Evolutionary conservation across 2,888 invertebrate species (phyloP).

Genomic region (Nudaria mundana): DNA sequence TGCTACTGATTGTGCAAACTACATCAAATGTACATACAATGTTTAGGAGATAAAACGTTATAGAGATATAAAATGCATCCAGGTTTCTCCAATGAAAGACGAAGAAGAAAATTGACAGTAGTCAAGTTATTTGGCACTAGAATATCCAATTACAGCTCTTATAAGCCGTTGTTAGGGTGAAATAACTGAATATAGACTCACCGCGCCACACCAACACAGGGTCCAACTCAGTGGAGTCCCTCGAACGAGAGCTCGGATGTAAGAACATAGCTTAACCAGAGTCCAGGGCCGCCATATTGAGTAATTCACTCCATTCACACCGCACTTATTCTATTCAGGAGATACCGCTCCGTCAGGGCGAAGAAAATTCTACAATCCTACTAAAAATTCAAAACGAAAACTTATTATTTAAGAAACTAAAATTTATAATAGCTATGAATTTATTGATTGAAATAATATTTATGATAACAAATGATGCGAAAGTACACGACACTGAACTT

Average conservation of each 20-base stretch:
- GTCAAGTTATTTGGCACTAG: too few species aligned
- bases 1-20: too few species aligned
- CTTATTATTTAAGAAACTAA: constrained; percentile 4
- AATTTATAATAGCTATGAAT: not conserved
- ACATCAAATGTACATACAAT: too few species aligned
- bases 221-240: constrained; percentile 71
- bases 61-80: too few species aligned
- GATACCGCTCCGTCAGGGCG: constrained; percentile 24
- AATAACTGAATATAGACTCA: constrained; percentile 43
- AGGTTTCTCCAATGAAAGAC: too few species aligned
- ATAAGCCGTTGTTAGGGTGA: not conserved
- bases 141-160: too few species aligned
- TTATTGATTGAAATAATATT: not conserved
- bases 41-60: too few species aligned
- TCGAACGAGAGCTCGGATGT: constrained; percentile 70
- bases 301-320: constrained; percentile 51
- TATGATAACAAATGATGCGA: constrained; percentile 12
- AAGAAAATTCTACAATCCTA: constrained; percentile 27
- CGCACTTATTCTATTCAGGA: constrained; percentile 34
- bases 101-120: too few species aligned
- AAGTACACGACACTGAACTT: constrained; percentile 43
- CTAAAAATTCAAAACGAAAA: constrained; percentile 29
- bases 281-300: constrained; percentile 72
- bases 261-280: constrained; percentile 77
- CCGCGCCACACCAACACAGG: constrained; percentile 73